These are phyloP conservation scores for Galeruca laticollis DNA, from an alignment of 2,888 invertebrate species.

Conservation along the genomic window DNA sequence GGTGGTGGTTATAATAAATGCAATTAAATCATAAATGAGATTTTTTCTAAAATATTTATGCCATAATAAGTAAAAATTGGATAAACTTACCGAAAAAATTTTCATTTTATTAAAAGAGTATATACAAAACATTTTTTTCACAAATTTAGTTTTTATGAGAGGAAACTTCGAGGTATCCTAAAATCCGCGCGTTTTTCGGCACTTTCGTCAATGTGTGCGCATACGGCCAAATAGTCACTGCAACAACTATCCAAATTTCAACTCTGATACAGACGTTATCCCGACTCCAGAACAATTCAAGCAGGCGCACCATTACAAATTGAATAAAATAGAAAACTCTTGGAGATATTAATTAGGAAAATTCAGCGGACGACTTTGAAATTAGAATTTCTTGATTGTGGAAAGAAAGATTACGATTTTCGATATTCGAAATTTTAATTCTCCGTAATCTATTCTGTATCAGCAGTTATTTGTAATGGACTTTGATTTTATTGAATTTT, in stretches of 20 bases:
- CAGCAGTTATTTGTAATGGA: slow-evolving; percentile 24
- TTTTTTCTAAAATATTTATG: no score
- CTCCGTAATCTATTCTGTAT: slow-evolving; percentile 12
- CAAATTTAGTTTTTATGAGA: background rate
- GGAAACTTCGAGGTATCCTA: slow-evolving; percentile 15
- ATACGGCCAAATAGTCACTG: slow-evolving; percentile 54
- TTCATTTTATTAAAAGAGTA: background rate
- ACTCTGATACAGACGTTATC: slow-evolving; percentile 55
- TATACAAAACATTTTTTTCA: background rate
- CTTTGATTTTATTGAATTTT: no score
- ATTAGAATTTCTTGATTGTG: slow-evolving; percentile 30
- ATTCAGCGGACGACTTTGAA: slow-evolving; percentile 33
- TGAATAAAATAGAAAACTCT: slow-evolving; percentile 19
- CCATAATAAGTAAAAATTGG: no score
- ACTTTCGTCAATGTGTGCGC: slow-evolving; percentile 40
- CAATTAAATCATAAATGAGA: no score
- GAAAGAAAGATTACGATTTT: background rate
- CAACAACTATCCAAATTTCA: slow-evolving; percentile 49
- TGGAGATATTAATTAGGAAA: slow-evolving; percentile 37
- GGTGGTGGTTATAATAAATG: no score
- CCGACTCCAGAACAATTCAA: slow-evolving; percentile 51
- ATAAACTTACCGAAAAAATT: background rate
- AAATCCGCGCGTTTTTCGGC: slow-evolving; percentile 17
- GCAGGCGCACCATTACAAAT: slow-evolving; percentile 48
- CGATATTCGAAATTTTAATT: slow-evolving; percentile 10